Evolutionary conservation across 1,140 invertebrate species (phyloP), one percentile per base, ranked within the genome.

Genomic region (Aphelinus certus): DNA sequence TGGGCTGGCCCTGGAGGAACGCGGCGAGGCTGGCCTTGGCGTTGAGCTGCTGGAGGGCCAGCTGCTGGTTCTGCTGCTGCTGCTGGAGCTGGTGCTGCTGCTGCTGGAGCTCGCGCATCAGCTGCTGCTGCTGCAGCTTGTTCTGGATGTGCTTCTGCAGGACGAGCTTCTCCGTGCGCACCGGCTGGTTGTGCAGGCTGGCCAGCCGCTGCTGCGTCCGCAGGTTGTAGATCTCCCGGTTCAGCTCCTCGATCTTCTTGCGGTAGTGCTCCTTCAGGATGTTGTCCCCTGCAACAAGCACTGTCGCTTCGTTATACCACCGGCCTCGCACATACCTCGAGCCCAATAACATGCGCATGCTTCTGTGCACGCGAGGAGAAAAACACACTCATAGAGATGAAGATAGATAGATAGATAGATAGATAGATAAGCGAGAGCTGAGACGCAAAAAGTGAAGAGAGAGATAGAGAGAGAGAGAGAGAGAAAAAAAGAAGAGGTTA

Each of bases 211-310:
- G 90, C 57, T 91, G 89, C 66, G 92, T 91, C 79, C 83, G 78
- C 90, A 78, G 94, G 92, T 66, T 95, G 80, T 92, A 92, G 53
- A 98, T 83, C 78, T 97, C 95, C 3, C 94, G 87, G 83, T 97
- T 94, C 51, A 98, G 87, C 78, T 97, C 94, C 80, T 96, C 93
- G 62, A 98, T 98, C 81, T 94, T 92, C 62, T 94, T 91, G 78
- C 96, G 93, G 82, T 67, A 71, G 7, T 97, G 96, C 79, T 95
- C 93, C 66, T 92, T 91, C 48, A 97, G 93, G 57, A 94, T 91
- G 72, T 95, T 94, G 77, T 95, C 93, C 62, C 87, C 87, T 88
- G 80, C 80, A 85, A 85, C 26, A 26, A 26, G 26, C 26, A 26
- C 26, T 26, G 26, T 26, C 26, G 26, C 26, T 26, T 26, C 26